These are phyloP conservation scores for Chymomyza amoena DNA, from an alignment of 2,888 invertebrate species.

Conservation along the genomic window DNA sequence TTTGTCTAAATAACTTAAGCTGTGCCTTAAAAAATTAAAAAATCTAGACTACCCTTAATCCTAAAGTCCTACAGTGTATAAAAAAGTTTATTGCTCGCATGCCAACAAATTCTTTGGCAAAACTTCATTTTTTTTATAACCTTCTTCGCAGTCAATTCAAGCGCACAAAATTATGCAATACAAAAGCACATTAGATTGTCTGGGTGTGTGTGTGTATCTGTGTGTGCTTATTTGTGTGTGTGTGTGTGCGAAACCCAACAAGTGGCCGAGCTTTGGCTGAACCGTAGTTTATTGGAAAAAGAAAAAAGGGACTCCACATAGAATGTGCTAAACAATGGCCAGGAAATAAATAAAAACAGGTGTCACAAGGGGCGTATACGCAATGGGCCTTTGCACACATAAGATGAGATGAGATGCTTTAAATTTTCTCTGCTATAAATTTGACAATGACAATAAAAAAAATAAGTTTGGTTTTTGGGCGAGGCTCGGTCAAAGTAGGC, in stretches of 20 bases:
- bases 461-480: conserved; percentile 15
- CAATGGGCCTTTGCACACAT: not conserved
- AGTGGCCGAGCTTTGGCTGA: not conserved
- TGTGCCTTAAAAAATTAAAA: too few relatives aligned
- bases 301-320: not conserved
- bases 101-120: conserved; percentile 36
- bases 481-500: conserved; percentile 16
- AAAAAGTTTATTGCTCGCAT: conserved; percentile 34
- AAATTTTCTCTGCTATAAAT: conserved; percentile 40
- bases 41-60: too few relatives aligned
- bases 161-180: not conserved
- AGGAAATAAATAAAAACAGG: not conserved
- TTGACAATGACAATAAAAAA: conserved; percentile 41
- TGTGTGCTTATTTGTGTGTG: not conserved
- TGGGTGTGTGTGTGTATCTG: not conserved
- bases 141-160: not conserved
- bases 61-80: not conserved
- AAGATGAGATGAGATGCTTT: not conserved
- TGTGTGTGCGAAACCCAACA: not conserved
- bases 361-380: not conserved
- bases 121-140: conserved; percentile 23
- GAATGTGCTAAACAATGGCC: not conserved
- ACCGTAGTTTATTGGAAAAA: not conserved
- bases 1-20: too few relatives aligned
- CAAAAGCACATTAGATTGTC: not conserved